These are phyloP conservation scores for Cyclina sinensis DNA, from an alignment of 1,140 invertebrate species.

Conservation along the genomic window DNA sequence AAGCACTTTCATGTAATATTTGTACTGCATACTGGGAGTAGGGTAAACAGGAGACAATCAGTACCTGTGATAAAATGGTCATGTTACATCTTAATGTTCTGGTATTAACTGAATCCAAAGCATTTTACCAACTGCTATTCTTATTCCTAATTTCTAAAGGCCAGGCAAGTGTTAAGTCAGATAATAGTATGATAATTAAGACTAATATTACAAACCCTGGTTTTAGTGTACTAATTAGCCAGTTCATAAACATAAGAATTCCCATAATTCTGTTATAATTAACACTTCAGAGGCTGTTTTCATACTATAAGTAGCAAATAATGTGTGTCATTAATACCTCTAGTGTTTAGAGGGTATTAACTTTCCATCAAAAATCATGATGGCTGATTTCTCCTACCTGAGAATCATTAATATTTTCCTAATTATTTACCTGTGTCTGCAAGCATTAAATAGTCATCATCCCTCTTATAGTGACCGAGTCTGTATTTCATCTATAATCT, in stretches of 20 bases:
- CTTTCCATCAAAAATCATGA: neutral
- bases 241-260: neutral
- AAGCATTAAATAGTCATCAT: neutral
- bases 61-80: too few relatives aligned
- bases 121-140: too few relatives aligned
- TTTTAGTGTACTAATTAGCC: slow-evolving; percentile 1
- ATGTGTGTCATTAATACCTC: neutral
- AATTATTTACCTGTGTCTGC: neutral
- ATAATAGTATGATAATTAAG: neutral
- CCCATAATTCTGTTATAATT: neutral
- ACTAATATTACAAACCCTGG: neutral
- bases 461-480: too few relatives aligned
- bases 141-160: too few relatives aligned
- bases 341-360: neutral
- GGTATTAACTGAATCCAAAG: too few relatives aligned
- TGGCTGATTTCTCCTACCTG: slow-evolving; percentile 13
- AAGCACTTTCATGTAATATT: too few relatives aligned
- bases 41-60: too few relatives aligned
- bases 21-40: too few relatives aligned
- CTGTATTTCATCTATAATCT: too few relatives aligned
- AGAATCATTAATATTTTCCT: neutral
- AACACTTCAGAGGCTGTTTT: slow-evolving; percentile 2
- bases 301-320: slow-evolving; percentile 19
- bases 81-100: too few relatives aligned
- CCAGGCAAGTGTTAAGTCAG: too few relatives aligned